Conservation (phyloP, 2,797 vertebrate species). For the Denticeps clupeoides region DNA sequence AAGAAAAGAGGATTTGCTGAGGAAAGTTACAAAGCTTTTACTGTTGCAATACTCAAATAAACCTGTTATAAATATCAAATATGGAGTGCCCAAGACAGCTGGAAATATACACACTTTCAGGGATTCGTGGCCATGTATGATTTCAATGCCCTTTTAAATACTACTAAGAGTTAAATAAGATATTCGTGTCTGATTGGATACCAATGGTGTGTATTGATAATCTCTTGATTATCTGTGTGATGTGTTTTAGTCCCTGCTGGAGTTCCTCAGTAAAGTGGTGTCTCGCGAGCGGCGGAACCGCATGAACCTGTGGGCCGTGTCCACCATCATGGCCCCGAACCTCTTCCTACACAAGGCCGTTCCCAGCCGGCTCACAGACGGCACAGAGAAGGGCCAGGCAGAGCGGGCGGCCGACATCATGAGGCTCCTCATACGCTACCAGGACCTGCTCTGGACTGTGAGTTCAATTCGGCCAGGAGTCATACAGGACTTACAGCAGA, state of each 20-base stretch:
- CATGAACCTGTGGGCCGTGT: constrained; percentile 88
- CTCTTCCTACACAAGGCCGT: constrained; percentile 79
- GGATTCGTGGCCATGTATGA: too few species aligned
- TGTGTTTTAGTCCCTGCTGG: constrained; percentile 66
- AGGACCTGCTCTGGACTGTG: constrained; percentile 84
- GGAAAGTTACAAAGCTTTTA: too few species aligned
- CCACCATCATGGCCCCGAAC: constrained; percentile 87
- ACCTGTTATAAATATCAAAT: too few species aligned
- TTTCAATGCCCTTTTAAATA: too few species aligned
- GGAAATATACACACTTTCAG: too few species aligned
- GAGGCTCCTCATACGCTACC: constrained; percentile 76
- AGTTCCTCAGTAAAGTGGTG: constrained; percentile 81
- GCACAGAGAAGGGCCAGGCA: constrained; percentile 72
- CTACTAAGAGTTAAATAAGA: too few species aligned
- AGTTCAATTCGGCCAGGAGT: constrained; percentile 19
- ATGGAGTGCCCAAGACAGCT: too few species aligned
- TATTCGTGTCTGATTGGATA: neutral
- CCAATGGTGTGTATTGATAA: neutral
- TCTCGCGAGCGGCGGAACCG: constrained; percentile 71
- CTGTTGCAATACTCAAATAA: too few species aligned
- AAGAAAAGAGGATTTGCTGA: too few species aligned
- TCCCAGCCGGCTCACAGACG: constrained; percentile 64
- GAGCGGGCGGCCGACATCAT: constrained; percentile 76
- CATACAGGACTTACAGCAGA: too few species aligned
- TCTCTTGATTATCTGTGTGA: neutral